Evolutionary conservation across 2,888 invertebrate species (phyloP), one percentile per base, ranked within the genome.

Genomic region (Lycaena phlaeas): DNA sequence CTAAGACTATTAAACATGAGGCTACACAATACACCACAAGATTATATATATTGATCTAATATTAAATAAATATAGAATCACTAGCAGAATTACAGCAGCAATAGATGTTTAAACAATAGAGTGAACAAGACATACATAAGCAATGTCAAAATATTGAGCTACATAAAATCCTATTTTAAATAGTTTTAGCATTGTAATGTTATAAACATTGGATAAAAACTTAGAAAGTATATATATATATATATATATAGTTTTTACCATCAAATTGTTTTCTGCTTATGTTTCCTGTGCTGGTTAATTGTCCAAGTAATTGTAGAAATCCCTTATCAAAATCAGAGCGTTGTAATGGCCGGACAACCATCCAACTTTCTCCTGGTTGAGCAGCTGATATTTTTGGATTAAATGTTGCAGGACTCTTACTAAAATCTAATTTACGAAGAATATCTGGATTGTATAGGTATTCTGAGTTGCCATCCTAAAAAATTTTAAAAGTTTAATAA

Each of bases 281-380:
- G 68, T 92, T 90, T 44, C 97, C 97, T 11, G 96, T 95, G 46
- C 87, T 86, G 2, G 97, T 97, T 27, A 97, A 84, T 67, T 97
- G 95, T 2, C 90, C 84, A 6, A 97, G 79, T 37, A 97, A 76
- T 54, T 92, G 87, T 40, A 95, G 65, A 61, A 93, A 96, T 0
- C 96, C 96, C 76, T 90, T 92, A 52, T 94, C 91, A 69, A 89
- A 96, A 64, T 97, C 96, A 1, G 87, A 87, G 36, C 91, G 81
- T 64, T 90, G 89, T 12, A 97, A 78, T 0, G 96, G 95, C 51
- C 96, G 87, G 15, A 96, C 89, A 7, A 89, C 71, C 57, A 96
- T 87, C 87, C 92, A 92, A 11, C 86, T 67, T 55, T 92, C 91
- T 2, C 94, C 94, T 0, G 94, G 93, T 44, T 87, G 75, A 3